These are phyloP conservation scores for Elgaria multicarinata DNA, from an alignment of 2,113 vertebrate genomes.

Conservation along the genomic window DNA sequence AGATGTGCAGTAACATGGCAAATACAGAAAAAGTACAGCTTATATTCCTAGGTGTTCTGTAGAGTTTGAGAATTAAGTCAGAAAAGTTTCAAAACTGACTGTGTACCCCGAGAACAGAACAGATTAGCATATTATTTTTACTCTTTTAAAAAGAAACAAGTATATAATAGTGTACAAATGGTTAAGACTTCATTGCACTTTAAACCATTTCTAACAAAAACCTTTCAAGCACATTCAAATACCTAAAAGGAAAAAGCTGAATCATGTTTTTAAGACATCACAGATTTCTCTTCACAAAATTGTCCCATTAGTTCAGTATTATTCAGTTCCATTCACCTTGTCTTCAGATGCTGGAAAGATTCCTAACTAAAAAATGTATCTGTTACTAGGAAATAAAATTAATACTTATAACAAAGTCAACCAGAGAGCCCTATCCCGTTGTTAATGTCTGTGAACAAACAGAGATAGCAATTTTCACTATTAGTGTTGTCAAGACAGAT, in stretches of 20 bases:
- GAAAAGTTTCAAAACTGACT: slow-evolving; percentile 48
- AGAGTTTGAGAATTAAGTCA: slow-evolving; percentile 23
- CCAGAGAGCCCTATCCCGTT: slow-evolving; percentile 8
- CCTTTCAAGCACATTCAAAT: slow-evolving; percentile 41
- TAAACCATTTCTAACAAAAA: slow-evolving; percentile 51
- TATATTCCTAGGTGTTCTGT: background rate
- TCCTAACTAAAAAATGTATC: background rate
- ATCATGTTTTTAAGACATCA: slow-evolving; percentile 66
- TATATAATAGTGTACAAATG: slow-evolving; percentile 36
- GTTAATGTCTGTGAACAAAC: slow-evolving; percentile 32
- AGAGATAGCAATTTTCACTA: background rate
- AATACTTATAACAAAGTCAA: slow-evolving; percentile 33
- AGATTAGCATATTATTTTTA: slow-evolving; percentile 37
- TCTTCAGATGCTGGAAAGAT: slow-evolving; percentile 21
- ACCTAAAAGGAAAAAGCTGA: slow-evolving; percentile 57
- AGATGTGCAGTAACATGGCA: background rate
- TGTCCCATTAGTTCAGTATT: slow-evolving; percentile 42
- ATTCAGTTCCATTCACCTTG: slow-evolving; percentile 55
- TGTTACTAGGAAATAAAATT: slow-evolving; percentile 51
- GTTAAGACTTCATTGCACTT: slow-evolving; percentile 73
- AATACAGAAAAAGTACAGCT: background rate
- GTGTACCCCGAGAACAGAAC: slow-evolving; percentile 70
- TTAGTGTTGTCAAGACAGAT: background rate
- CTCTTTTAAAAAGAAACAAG: slow-evolving; percentile 26
- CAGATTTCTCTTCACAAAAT: slow-evolving; percentile 59